Evolutionary conservation across 2,888 invertebrate genomes (phyloP).

Genomic region (Synanthedon formicaeformis): DNA sequence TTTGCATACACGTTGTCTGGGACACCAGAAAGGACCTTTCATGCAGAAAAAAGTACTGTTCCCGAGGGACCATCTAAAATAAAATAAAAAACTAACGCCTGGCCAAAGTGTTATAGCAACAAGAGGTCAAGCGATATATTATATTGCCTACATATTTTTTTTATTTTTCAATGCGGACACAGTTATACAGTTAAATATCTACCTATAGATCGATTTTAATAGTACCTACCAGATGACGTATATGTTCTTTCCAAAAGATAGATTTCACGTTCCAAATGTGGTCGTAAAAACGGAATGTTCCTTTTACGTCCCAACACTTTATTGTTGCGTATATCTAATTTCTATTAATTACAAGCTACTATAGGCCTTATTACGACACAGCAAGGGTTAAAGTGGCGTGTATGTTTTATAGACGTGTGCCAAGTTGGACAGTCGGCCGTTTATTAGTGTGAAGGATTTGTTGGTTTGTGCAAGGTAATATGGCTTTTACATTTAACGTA

Average conservation of each 20-base stretch:
- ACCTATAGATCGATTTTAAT: too few relatives aligned
- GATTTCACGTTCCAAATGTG: background rate
- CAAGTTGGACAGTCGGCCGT: background rate
- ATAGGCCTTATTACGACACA: background rate
- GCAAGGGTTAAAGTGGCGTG: background rate
- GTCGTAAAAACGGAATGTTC: background rate
- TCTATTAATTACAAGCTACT: background rate
- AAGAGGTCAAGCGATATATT: too few relatives aligned
- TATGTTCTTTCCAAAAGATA: background rate
- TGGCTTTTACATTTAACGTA: background rate
- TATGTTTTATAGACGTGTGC: background rate
- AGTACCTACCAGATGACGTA: background rate
- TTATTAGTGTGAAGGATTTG: background rate
- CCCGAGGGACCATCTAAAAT: too few relatives aligned
- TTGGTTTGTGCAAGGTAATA: background rate
- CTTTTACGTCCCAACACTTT: constrained; percentile 1
- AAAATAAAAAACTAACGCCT: too few relatives aligned
- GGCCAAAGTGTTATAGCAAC: too few relatives aligned
- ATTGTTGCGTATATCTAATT: background rate
- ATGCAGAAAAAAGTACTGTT: too few relatives aligned
- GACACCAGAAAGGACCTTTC: too few relatives aligned
- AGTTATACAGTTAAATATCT: too few relatives aligned
- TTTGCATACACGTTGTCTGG: too few relatives aligned
- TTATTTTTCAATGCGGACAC: too few relatives aligned
- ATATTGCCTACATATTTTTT: too few relatives aligned